Percentiles rank a stretch among this genome's conserved stretches.
Evolutionary conservation across 2,113 vertebrate genomes (phyloP).

Genomic region (Micromys minutus): DNA sequence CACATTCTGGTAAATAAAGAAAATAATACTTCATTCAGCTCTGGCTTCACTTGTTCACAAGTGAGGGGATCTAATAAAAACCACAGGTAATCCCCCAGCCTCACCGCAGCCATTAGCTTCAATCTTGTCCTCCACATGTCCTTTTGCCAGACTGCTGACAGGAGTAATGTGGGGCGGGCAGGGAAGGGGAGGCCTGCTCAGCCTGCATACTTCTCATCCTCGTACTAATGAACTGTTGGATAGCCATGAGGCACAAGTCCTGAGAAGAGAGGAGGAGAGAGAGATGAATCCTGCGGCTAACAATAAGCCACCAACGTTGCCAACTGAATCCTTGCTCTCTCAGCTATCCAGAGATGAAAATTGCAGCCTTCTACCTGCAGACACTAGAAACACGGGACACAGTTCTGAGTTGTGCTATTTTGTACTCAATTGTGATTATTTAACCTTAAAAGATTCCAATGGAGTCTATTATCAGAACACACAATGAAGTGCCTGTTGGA

Average conservation of each 20-base stretch:
- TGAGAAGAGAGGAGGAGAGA: background rate
- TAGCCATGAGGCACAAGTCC: constrained; percentile 17
- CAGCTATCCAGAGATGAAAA: background rate
- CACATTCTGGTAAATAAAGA: constrained; percentile 17
- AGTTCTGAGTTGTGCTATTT: background rate
- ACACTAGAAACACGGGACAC: background rate
- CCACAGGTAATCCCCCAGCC: constrained; percentile 11
- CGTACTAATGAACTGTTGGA: constrained; percentile 45
- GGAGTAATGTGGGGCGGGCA: background rate
- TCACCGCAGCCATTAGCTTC: constrained; percentile 55
- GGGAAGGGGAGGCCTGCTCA: background rate
- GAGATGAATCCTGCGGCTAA: background rate
- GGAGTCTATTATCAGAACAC: constrained; percentile 39
- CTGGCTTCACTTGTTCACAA: constrained; percentile 48
- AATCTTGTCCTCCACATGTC: constrained; percentile 33
- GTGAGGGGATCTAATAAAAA: constrained; percentile 38
- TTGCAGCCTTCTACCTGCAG: background rate
- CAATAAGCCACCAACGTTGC: background rate
- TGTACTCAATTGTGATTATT: constrained; percentile 63
- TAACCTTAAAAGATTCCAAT: constrained; percentile 62
- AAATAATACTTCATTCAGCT: background rate
- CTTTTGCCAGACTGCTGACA: constrained; percentile 37
- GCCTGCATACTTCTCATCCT: background rate
- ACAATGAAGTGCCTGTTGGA: constrained; percentile 40
- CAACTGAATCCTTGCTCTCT: background rate